Evolutionary conservation across 2,888 invertebrate genomes (phyloP), one percentile per base, ranked within the genome.

Genomic region (Ormyrus labotus): DNA sequence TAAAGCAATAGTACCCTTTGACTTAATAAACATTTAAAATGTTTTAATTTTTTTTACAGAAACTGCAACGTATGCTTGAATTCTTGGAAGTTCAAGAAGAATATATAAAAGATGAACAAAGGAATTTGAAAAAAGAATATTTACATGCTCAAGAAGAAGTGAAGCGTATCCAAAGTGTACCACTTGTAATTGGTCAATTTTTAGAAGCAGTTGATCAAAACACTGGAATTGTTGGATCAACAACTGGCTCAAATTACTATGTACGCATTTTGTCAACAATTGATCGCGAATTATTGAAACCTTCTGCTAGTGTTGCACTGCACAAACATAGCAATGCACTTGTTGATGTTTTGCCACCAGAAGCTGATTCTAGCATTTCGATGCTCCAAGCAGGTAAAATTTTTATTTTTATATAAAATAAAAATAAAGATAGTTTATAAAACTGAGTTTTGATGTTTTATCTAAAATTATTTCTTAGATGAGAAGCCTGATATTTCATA

Each of bases 311-410:
- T 84, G 99, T 99, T 48, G 99, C 99, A 19, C 93, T 99, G 53
- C 99, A 99, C 91, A 99, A 99, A 91, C 99, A 99, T 92, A 99
- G 99, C 88, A 99, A 99, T 93, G 99, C 99, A n/a, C 92, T 99
- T 79, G 99, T 99, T 0, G 99, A 99, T 93, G 99, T 99, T 5
- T 92, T 99, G 61, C 99, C 99, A 6, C 99, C 99, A 0, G 99
- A 99, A 92, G 99, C 99, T 1, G 99, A 99, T 91, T 98, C 98
- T 85, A 99, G 98, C 60, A 99, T 99, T 84, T 98, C 99, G 75
- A 99, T 99, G 99, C 92, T 99, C 81, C 96, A 96, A 92, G 96
- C 97, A 89, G 96, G 96, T 95, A 78, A 64, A 48, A 51, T 69
- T 47, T 55, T 78, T 53, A 13, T 61, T 55, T 64, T 67, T 6